Evolutionary conservation across 2,888 invertebrate species (phyloP), one percentile per base, ranked within the genome.

Genomic region (Imbricaverruca yamaguchii): DNA sequence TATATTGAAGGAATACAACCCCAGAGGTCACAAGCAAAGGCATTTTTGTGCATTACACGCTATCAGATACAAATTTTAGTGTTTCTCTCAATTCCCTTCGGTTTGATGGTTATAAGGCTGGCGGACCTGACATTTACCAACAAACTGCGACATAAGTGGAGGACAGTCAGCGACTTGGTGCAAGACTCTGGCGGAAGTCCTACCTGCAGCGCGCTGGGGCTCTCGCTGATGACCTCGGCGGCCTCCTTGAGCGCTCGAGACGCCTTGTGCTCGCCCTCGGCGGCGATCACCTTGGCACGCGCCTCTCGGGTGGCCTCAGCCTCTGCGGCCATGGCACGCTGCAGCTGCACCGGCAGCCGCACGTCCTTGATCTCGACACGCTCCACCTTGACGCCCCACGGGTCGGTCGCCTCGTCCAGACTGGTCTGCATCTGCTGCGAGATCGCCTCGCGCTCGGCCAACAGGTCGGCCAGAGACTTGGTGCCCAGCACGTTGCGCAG

Each of bases 241-340:
- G 90, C 90, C 84, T 89, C 89, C 85, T 89, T 89, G 83, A 90
- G 85, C 39, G 89, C 89, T 79, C 88, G 85, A 1, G 89, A 89
- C 10, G 90, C 89, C 83, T 85, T 86, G 83, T 88, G 87, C 84
- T 89, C 89, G 80, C 89, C 89, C 87, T 98, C 97, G 9, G 97
- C 97, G 0, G 86, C 85, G 83, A 85, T 86, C 84, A 90, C 90
- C 89, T 97, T 96, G 83, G 96, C 96, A 39, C 96, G 91, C 18
- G 96, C 96, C 87, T 97, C 96, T 69, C 96, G 90, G 0, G 96
- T 93, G 0, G 96, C 96, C 86, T 97, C 96, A 0, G 96, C 97
- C 87, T 97, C 97, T 0, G 96, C 96, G 0, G 97, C 97, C 97
- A 97, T 97, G 0, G 96, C 96, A 81, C 96, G 90, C 87, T 97